phyloP scores from a whole-genome alignment of 2,888 invertebrate genomes.

The Teleiodes luculella region DNA sequence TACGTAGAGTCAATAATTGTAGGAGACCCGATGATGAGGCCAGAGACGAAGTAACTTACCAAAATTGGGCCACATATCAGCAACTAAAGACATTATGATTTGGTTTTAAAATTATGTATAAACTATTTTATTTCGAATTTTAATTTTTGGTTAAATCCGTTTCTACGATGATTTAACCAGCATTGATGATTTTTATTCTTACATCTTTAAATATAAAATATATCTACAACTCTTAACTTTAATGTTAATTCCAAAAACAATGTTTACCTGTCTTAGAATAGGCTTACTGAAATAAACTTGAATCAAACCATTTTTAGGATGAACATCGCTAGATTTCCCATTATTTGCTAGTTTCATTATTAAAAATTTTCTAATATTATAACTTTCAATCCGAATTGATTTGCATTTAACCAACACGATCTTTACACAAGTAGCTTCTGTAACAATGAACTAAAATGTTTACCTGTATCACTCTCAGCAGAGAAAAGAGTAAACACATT shows the following conservation, averaged over 20 bases:
- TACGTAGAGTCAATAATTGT: neutral
- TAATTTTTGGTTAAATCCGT: no score
- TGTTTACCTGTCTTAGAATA: neutral
- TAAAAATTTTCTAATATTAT: neutral
- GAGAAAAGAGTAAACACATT: no score
- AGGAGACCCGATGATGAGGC: neutral
- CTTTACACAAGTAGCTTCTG: neutral
- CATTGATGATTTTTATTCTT: no score
- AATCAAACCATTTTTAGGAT: neutral
- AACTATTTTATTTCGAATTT: no score
- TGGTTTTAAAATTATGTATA: no score
- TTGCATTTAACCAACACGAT: no score
- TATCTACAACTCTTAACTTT: no score
- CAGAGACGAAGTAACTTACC: neutral
- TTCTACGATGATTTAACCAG: no score
- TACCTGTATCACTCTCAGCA: no score
- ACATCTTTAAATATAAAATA: no score
- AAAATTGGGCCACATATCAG: neutral
- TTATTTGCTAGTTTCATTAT: neutral
- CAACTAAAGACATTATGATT: neutral
- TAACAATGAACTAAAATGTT: neutral
- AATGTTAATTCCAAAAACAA: no score
- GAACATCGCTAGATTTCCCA: neutral
- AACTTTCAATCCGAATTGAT: no score
- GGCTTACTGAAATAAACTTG: neutral